These are phyloP conservation scores for Nothocercus julius DNA, from an alignment of 2,113 vertebrate species.

Conservation along the genomic window DNA sequence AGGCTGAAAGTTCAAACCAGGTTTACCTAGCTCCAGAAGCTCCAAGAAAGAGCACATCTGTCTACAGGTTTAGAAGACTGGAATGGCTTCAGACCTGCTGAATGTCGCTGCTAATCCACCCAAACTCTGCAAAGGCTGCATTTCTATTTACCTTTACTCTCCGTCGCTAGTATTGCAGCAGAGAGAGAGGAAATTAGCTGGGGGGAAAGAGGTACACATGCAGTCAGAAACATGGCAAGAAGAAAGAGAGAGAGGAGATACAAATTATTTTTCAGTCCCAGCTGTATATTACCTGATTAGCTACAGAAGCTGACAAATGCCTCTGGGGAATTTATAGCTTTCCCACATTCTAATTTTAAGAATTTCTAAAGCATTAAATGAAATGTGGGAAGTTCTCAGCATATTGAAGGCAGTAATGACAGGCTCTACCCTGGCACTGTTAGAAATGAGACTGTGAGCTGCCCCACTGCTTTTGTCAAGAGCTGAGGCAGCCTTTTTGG, in stretches of 20 bases:
- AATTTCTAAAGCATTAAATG: neutral
- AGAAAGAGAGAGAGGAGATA: neutral
- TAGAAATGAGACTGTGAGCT: neutral
- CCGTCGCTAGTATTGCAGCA: neutral
- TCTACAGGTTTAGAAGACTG: neutral
- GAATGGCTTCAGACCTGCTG: neutral
- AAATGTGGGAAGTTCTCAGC: neutral
- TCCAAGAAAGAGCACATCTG: neutral
- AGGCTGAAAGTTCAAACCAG: neutral
- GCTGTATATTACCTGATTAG: neutral
- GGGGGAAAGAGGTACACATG: rapidly evolving
- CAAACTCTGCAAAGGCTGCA: neutral
- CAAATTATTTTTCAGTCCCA: neutral
- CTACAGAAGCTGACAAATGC: neutral
- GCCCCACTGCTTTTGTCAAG: neutral
- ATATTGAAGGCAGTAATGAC: neutral
- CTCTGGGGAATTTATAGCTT: neutral
- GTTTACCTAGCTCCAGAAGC: neutral
- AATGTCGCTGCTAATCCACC: neutral
- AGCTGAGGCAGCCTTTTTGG: neutral
- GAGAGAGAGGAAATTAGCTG: neutral
- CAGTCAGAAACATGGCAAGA: neutral
- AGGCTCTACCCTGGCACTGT: neutral
- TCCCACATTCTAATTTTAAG: neutral
- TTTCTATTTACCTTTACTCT: neutral